Evolutionary conservation across 2,888 invertebrate genomes (phyloP).

Genomic region (Clostera curtula): DNA sequence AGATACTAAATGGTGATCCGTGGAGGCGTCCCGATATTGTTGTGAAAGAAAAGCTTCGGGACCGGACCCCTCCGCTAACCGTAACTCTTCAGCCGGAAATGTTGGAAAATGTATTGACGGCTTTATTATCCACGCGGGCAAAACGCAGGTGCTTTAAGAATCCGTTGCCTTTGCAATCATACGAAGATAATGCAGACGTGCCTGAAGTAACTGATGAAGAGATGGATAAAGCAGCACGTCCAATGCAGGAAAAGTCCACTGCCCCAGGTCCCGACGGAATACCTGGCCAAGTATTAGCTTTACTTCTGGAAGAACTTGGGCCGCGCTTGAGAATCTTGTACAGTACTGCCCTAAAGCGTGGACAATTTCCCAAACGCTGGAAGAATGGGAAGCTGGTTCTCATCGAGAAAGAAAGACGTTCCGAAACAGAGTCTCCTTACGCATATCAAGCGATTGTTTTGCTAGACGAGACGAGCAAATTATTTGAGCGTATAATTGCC

Average conservation of each 20-base stretch:
- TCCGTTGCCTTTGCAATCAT: too few relatives aligned
- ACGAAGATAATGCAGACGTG: too few relatives aligned
- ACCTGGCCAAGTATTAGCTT: too few relatives aligned
- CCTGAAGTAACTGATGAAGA: too few relatives aligned
- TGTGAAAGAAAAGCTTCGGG: neutral
- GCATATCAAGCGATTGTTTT: neutral
- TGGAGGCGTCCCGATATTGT: neutral
- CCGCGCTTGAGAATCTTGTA: neutral
- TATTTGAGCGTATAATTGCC: neutral
- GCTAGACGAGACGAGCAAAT: neutral
- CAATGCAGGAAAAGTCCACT: too few relatives aligned
- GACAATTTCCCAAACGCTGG: neutral
- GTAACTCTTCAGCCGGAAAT: neutral
- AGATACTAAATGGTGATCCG: neutral
- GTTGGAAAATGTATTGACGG: neutral
- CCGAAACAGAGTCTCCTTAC: neutral
- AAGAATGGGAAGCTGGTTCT: conserved; percentile 1
- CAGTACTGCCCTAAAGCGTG: neutral
- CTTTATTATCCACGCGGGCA: neutral
- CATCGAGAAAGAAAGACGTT: neutral
- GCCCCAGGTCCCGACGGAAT: too few relatives aligned
- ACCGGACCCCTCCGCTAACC: neutral
- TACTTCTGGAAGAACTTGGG: neutral
- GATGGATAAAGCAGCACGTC: too few relatives aligned
- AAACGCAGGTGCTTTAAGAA: too few relatives aligned